A percentile compares a stretch with the other conserved stretches of the same genome.
Evolutionary conservation across 1,140 invertebrate species (phyloP).

Genomic region (Eufriesea mexicana): DNA sequence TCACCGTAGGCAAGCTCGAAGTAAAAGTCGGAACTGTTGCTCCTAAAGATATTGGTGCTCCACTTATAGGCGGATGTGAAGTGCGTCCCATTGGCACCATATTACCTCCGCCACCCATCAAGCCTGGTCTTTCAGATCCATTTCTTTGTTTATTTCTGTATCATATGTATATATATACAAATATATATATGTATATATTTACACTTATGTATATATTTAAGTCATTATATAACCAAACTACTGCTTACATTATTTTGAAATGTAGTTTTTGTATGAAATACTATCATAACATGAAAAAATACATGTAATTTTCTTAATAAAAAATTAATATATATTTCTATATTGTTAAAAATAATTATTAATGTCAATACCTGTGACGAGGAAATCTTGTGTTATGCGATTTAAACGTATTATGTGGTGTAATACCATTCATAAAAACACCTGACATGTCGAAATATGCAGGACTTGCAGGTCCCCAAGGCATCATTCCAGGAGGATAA

Average conservation of each 20-base stretch:
- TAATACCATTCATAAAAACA: conserved; percentile 89
- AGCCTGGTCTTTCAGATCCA: conserved; percentile 73
- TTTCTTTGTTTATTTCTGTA: conserved; percentile 79
- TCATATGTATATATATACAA: conserved; percentile 21
- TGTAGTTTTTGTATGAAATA: too few relatives aligned
- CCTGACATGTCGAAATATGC: conserved; percentile 88
- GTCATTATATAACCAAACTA: too few relatives aligned
- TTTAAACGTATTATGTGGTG: conserved; percentile 86
- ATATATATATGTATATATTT: not conserved
- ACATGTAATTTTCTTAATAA: not conserved
- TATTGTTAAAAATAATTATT: conserved; percentile 1
- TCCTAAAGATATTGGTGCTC: conserved; percentile 68
- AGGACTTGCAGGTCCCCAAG: conserved; percentile 84
- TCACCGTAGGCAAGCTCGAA: conserved; percentile 75
- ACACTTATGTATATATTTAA: not conserved
- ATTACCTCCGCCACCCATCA: conserved; percentile 60
- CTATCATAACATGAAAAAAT: not conserved
- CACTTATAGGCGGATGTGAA: conserved; percentile 74
- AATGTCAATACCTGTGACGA: conserved; percentile 73
- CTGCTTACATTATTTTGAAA: not conserved
- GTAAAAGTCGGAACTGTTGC: conserved; percentile 69
- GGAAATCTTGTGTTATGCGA: conserved; percentile 81
- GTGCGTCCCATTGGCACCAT: conserved; percentile 77
- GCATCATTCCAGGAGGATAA: conserved; percentile 84
- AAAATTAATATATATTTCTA: not conserved